Conservation (phyloP, 2,888 invertebrate genomes). For the Ophonus ardosiacus region DNA sequence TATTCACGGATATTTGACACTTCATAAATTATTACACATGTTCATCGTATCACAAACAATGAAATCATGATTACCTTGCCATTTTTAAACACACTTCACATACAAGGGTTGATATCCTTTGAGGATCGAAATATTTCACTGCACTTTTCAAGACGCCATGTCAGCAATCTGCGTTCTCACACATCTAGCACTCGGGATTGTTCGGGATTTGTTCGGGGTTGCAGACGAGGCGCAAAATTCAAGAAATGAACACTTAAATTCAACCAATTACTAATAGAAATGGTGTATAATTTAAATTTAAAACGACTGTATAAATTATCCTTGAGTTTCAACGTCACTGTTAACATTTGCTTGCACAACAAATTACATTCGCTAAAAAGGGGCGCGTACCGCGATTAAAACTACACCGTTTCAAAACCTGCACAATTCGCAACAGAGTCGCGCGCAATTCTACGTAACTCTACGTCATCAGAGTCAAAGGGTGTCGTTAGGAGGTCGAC, state of each 20-base stretch:
- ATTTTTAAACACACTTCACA: constrained; percentile 71
- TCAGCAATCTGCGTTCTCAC: constrained; percentile 75
- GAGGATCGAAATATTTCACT: constrained; percentile 74
- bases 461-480: constrained; percentile 64
- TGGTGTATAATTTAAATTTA: constrained; percentile 1
- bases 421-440: constrained; percentile 57
- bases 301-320: constrained; percentile 4
- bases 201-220: constrained; percentile 65
- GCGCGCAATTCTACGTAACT: constrained; percentile 59
- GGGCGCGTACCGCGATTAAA: constrained; percentile 43
- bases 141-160: constrained; percentile 77
- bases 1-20: constrained; percentile 42
- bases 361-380: constrained; percentile 35
- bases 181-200: constrained; percentile 66
- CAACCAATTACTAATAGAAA: not conserved
- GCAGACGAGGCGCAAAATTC: constrained; percentile 63
- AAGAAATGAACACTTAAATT: constrained; percentile 39
- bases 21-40: constrained; percentile 41
- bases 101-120: constrained; percentile 74
- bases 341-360: constrained; percentile 13
- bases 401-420: constrained; percentile 35
- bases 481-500: constrained; percentile 59
- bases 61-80: constrained; percentile 71
- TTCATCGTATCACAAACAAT: constrained; percentile 27
- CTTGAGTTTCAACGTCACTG: not conserved